Conservation (phyloP, 2,113 vertebrate species). For the Protobothrops mucrosquamatus region DNA sequence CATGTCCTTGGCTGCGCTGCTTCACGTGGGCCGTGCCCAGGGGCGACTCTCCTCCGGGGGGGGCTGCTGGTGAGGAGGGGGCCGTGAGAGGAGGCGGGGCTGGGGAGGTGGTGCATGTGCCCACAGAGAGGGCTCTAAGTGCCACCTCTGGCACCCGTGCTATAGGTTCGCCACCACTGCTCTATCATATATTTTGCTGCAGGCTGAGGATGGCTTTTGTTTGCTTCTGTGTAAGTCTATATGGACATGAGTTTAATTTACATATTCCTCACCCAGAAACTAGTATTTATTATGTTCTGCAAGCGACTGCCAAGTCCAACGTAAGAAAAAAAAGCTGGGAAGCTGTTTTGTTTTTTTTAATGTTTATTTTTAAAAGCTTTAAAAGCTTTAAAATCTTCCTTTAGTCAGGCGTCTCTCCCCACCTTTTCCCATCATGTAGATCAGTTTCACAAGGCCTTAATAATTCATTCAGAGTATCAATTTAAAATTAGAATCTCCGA, state of each 20-base stretch:
- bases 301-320: slow-evolving; percentile 45
- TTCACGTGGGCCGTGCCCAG: too few species aligned
- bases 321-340: slow-evolving; percentile 47
- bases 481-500: slow-evolving; percentile 29
- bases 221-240: background rate
- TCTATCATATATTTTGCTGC: background rate
- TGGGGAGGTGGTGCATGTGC: too few species aligned
- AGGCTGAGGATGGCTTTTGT: background rate
- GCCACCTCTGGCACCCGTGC: too few species aligned
- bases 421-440: background rate
- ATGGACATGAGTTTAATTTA: background rate
- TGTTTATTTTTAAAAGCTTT: slow-evolving; percentile 11
- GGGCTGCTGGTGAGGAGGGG: too few species aligned
- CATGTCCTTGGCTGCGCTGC: too few species aligned
- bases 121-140: too few species aligned
- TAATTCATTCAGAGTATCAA: slow-evolving; percentile 35
- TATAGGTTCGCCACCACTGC: background rate
- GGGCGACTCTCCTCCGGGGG: too few species aligned
- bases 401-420: background rate
- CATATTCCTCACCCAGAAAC: slow-evolving; percentile 4
- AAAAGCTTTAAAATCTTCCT: background rate
- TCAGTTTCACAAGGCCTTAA: slow-evolving; percentile 1
- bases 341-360: background rate
- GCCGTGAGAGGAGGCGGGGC: too few species aligned
- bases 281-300: slow-evolving; percentile 29